Evolutionary conservation across 2,888 invertebrate species (phyloP).

Genomic region (Elmis aenea): DNA sequence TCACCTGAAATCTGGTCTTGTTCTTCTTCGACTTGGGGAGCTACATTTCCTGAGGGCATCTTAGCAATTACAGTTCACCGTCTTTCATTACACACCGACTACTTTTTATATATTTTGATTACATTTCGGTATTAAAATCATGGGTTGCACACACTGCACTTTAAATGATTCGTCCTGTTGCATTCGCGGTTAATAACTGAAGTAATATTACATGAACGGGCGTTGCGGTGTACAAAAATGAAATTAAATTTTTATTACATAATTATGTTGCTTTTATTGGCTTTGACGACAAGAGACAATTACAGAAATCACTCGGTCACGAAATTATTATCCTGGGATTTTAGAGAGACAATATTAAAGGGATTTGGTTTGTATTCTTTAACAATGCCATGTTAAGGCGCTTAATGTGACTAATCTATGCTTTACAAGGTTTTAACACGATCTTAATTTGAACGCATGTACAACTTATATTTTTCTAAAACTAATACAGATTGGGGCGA

Average conservation of each 20-base stretch:
- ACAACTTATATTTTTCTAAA: too few species aligned
- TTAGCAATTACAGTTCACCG: constrained; percentile 25
- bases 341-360: too few species aligned
- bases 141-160: too few species aligned
- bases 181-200: too few species aligned
- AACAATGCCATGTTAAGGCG: too few species aligned
- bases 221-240: constrained; percentile 9
- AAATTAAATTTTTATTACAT: constrained; percentile 12
- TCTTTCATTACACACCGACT: constrained; percentile 20
- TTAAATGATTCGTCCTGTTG: too few species aligned
- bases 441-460: constrained; percentile 25
- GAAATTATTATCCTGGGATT: too few species aligned
- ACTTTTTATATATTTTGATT: constrained; percentile 6
- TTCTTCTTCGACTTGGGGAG: constrained; percentile 3
- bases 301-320: constrained; percentile 12
- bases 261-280: constrained; percentile 14
- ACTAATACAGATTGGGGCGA: too few species aligned
- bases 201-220: too few species aligned
- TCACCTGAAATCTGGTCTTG: background rate
- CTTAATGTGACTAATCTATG: constrained; percentile 21
- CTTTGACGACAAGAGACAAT: constrained; percentile 5
- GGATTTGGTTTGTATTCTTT: too few species aligned
- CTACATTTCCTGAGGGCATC: constrained; percentile 26
- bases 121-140: constrained; percentile 4
- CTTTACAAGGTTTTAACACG: constrained; percentile 25